Evolutionary conservation across 2,888 invertebrate genomes (phyloP).

Genomic region (Drosophila setosimentum): DNA sequence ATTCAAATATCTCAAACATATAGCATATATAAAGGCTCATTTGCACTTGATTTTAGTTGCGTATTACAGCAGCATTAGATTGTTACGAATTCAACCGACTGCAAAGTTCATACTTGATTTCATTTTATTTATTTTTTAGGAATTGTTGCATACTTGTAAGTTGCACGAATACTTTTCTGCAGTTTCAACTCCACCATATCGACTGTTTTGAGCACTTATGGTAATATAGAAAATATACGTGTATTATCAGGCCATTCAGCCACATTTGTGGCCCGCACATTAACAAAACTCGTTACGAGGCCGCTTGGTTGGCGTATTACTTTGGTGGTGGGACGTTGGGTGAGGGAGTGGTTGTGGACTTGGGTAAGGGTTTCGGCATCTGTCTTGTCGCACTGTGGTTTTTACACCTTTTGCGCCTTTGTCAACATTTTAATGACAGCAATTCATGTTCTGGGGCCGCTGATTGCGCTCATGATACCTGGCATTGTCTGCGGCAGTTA

Average conservation of each 20-base stretch:
- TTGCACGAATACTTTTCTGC: background rate
- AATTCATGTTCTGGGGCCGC: constrained; percentile 66
- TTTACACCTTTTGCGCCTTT: constrained; percentile 80
- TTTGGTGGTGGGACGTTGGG: background rate
- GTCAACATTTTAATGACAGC: constrained; percentile 81
- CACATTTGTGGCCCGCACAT: constrained; percentile 66
- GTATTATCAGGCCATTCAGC: constrained; percentile 19
- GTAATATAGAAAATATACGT: background rate
- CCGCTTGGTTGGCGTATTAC: constrained; percentile 6
- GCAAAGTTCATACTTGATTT: background rate
- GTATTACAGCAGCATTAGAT: background rate
- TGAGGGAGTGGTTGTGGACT: background rate
- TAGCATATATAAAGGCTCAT: too few relatives aligned
- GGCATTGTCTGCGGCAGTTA: constrained; percentile 62
- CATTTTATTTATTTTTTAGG: too few relatives aligned
- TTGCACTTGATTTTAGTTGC: background rate
- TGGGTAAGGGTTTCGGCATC: constrained; percentile 16
- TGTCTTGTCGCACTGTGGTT: constrained; percentile 52
- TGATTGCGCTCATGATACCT: constrained; percentile 71
- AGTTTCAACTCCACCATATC: background rate
- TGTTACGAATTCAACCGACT: background rate
- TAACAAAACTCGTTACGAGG: constrained; percentile 67
- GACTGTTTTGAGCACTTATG: background rate
- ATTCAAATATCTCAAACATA: background rate
- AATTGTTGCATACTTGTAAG: background rate